phyloP scores from a whole-genome alignment of 2,888 invertebrate genomes.

The Hyalella azteca region DNA sequence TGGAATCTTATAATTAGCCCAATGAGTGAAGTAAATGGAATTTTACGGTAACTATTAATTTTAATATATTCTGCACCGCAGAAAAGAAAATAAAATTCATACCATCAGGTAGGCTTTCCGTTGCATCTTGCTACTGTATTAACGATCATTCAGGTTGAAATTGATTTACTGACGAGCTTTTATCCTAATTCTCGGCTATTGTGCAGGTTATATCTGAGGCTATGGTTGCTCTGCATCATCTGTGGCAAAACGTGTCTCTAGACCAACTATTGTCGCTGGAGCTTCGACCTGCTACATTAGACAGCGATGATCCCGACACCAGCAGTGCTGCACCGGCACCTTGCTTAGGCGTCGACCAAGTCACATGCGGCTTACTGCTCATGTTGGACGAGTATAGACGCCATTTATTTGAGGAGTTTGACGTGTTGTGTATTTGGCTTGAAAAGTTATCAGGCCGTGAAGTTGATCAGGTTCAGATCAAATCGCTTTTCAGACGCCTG shows the following conservation, averaged over 20 bases:
- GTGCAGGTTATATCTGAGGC: not conserved
- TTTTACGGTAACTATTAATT: too few species aligned
- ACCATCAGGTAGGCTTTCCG: too few species aligned
- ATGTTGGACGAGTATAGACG: constrained; percentile 46
- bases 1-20: too few species aligned
- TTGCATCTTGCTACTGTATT: too few species aligned
- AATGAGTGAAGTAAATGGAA: too few species aligned
- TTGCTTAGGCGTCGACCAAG: not conserved
- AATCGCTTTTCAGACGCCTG: not conserved
- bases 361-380: constrained; percentile 39
- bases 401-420: constrained; percentile 42
- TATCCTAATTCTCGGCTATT: too few species aligned
- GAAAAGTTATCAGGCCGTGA: constrained; percentile 38
- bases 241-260: not conserved
- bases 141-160: too few species aligned
- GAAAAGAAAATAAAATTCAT: too few species aligned
- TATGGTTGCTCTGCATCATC: not conserved
- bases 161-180: too few species aligned
- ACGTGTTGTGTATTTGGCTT: constrained; percentile 39
- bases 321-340: not conserved
- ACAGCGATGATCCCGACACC: not conserved
- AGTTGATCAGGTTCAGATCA: constrained; percentile 6
- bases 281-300: not conserved
- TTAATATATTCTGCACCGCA: too few species aligned
- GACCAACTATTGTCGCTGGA: not conserved